Percentiles rank a stretch among this genome's conserved stretches.
These are phyloP conservation scores for Drosophila yakuba DNA, from an alignment of 1,140 invertebrate genomes.

Conservation along the genomic window DNA sequence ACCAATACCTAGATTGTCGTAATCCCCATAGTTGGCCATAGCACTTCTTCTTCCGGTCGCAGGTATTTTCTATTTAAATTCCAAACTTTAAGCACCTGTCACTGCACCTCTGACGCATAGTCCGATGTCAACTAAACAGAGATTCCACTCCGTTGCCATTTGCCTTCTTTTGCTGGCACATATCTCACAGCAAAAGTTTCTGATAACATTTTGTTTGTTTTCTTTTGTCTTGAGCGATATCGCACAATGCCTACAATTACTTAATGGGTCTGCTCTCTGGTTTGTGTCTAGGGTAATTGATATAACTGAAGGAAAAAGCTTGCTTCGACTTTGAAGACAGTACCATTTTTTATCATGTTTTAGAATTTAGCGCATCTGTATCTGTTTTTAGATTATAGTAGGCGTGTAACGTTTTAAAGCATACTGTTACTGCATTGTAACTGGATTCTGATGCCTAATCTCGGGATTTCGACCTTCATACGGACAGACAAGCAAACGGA, in stretches of 20 bases:
- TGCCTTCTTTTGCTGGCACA: slow-evolving; percentile 20
- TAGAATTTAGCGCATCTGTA: too few relatives aligned
- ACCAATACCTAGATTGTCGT: slow-evolving; percentile 74
- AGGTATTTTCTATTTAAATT: slow-evolving; percentile 23
- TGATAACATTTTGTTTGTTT: slow-evolving; percentile 63
- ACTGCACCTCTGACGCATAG: slow-evolving; percentile 64
- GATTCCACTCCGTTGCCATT: slow-evolving; percentile 31
- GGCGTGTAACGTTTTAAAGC: too few relatives aligned
- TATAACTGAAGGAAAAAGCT: slow-evolving; percentile 17
- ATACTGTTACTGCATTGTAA: too few relatives aligned
- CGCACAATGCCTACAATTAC: slow-evolving; percentile 31
- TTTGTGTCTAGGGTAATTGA: slow-evolving; percentile 56
- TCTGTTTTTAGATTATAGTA: too few relatives aligned
- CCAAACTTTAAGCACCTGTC: slow-evolving; percentile 16
- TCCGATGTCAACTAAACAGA: slow-evolving; percentile 53
- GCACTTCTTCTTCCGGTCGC: slow-evolving; percentile 17
- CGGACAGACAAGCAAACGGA: too few relatives aligned
- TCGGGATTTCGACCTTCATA: too few relatives aligned
- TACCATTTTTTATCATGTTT: too few relatives aligned
- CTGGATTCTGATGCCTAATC: too few relatives aligned
- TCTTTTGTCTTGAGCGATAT: slow-evolving; percentile 46
- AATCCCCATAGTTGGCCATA: slow-evolving; percentile 78
- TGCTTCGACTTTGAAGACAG: neutral
- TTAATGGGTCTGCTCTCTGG: slow-evolving; percentile 20
- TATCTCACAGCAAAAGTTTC: slow-evolving; percentile 50